Base-by-base conservation (phyloP, 2,113 vertebrate genomes). In the Cynoglossus semilaevis region DNA sequence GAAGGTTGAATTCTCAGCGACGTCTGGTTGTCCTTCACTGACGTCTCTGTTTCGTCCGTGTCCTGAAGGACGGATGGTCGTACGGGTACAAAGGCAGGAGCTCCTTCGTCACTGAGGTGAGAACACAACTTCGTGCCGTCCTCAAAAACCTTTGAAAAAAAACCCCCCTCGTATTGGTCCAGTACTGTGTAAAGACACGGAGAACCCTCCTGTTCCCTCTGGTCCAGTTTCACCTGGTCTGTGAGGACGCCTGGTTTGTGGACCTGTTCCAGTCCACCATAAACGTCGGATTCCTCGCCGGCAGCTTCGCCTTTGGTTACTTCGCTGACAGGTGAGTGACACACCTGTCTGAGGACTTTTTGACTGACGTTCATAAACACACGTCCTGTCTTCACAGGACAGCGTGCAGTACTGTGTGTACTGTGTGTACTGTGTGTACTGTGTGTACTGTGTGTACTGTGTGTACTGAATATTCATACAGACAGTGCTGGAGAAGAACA, bases 211-310 rank as follows among this genome's bases (percentile, higher is more conserved):
- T 41, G 38, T 41, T 14, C 12, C 14, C 12, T 53, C 78, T 56
- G n/a, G 82, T 81, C 74, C 86, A 98, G 96, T 98, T 94, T 53
- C 65, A 95, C 63, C 91, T 98, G 17, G 94, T 98, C 70, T 98
- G 96, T 5, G 63, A 59, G 16, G 88, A 92, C 12, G 89, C 88
- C 4, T 98, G 96, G 96, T 79, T 93, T 85, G 74, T 94, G 84
- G 95, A 98, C 78, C 69, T 96, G 88, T 94, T 88, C 50, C 96
- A 98, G 63, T 90, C 94, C 12, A 47, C 88, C 42, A 87, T 97
- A 50, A 94, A 94, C 16, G 72, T 92, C 48, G 96, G 96, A 0
- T 96, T 96, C 85, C 83, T 98, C 58, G 5, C 84, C 0, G 94
- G 96, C 0, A 95, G 94, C 0, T 93, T 97, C 63, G 77, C 72